Evolutionary conservation across 2,113 vertebrate species (phyloP), one percentile per base, ranked within the genome.

Genomic region (Propithecus coquereli): DNA sequence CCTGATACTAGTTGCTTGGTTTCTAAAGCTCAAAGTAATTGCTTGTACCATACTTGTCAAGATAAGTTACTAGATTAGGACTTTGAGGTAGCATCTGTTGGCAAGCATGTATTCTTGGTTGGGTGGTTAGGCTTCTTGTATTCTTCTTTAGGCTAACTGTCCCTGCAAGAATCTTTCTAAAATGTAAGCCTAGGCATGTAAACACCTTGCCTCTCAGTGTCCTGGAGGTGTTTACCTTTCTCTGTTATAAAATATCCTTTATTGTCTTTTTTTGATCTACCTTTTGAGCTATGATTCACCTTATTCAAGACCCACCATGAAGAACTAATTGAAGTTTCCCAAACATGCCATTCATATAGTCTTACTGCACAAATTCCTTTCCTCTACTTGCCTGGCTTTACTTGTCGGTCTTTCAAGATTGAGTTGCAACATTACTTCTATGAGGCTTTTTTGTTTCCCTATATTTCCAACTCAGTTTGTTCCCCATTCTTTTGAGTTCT

Each of bases 1-100:
- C 11, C 93, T 94, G 50, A 23, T 73, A 71, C 50, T 73, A 66
- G 73, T 96, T 76, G 16, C 34, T 86, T 96, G 54, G 37, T 88
- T 95, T 95, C n/a, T 94, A 86, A 89, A 95, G 40, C 47, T 34
- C 32, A 92, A n/a, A 80, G 54, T 96, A 63, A 32, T 94, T 86
- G 32, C 5, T 95, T 82, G 59, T 43, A 82, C 47, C 16, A 4
- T 85, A 77, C 50, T 94, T 94, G 77, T 89, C 52, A 77, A 34
- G 32, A 43, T 94, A 87, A 91, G 47, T 86, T 79, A 57, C 5
- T 97, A 73, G n/a, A 27, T 91, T 94, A 94, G 37, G 20, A 76
- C 13, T 96, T 86, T 79, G 54, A 94, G 86, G 23, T 14, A 71
- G 13, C 91, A 14, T 63, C 52, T 95, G 1, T 90, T 94, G 65